phyloP scores from a whole-genome alignment of 1,140 invertebrate genomes.

The Trichomalopsis sarcophagae region DNA sequence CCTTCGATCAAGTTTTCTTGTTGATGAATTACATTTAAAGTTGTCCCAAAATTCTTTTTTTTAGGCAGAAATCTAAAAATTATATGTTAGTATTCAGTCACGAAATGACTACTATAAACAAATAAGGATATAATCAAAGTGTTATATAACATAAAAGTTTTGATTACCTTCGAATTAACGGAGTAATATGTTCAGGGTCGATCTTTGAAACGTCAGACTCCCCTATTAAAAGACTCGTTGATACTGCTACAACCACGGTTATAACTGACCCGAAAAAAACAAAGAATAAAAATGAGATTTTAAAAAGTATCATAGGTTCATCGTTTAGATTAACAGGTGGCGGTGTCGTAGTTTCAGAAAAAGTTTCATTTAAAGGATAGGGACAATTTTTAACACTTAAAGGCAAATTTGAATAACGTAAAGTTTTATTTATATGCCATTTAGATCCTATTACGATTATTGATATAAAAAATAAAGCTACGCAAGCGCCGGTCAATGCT shows the following conservation, averaged over 20 bases:
- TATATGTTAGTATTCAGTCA: not conserved
- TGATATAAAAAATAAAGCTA: conserved; percentile 72
- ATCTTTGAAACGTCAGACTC: conserved; percentile 56
- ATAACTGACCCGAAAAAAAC: conserved; percentile 74
- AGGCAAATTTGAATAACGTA: conserved; percentile 60
- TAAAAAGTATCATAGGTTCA: conserved; percentile 65
- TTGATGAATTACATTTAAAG: not conserved
- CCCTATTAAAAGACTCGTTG: conserved; percentile 73
- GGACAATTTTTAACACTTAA: conserved; percentile 69
- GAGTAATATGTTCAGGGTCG: conserved; percentile 61
- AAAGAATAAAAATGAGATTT: conserved; percentile 79
- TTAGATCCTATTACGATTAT: conserved; percentile 76
- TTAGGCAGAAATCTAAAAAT: conserved; percentile 24
- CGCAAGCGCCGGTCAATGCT: conserved; percentile 73
- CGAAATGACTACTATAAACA: not conserved
- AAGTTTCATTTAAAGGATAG: conserved; percentile 50
- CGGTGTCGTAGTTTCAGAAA: conserved; percentile 6
- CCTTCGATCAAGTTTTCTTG: too few relatives aligned
- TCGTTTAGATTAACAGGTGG: conserved; percentile 43
- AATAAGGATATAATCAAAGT: not conserved
- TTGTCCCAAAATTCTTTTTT: not conserved
- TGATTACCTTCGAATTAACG: conserved; percentile 56
- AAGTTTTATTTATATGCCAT: conserved; percentile 66
- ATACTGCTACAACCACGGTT: conserved; percentile 69
- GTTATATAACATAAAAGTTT: not conserved